phyloP scores from a whole-genome alignment of 1,140 invertebrate species.

The Pararge aegeria region DNA sequence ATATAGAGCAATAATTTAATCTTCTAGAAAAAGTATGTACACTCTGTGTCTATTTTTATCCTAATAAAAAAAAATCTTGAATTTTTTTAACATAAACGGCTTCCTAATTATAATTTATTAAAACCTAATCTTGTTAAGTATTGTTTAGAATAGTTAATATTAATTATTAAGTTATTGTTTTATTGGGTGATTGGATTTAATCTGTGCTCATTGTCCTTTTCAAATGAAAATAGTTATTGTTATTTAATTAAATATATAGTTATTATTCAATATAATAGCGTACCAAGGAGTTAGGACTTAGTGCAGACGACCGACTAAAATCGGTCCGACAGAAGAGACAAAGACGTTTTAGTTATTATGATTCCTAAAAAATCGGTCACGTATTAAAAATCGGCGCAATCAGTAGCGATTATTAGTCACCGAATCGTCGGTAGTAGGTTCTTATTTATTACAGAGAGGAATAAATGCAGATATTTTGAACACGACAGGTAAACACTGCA shows the following conservation, averaged over 20 bases:
- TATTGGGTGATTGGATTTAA: slow-evolving; percentile 15
- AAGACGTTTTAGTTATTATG: background rate
- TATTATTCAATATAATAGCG: background rate
- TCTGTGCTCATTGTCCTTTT: slow-evolving; percentile 21
- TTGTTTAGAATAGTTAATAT: slow-evolving; percentile 28
- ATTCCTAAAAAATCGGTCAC: background rate
- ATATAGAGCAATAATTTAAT: slow-evolving; percentile 70
- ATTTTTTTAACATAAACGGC: slow-evolving; percentile 49
- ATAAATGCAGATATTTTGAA: too few species aligned
- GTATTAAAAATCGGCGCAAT: too few species aligned
- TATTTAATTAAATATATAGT: slow-evolving; percentile 1
- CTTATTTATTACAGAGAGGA: too few species aligned
- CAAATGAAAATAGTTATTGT: slow-evolving; percentile 10
- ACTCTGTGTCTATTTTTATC: slow-evolving; percentile 70
- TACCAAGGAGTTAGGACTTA: background rate
- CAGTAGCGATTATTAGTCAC: too few species aligned
- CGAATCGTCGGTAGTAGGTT: too few species aligned
- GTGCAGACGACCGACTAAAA: background rate
- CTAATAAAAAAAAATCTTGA: slow-evolving; percentile 33
- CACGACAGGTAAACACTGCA: too few species aligned
- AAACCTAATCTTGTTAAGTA: slow-evolving; percentile 15
- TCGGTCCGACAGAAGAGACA: background rate
- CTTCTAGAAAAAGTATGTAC: slow-evolving; percentile 50
- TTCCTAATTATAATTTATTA: slow-evolving; percentile 19
- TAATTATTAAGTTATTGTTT: slow-evolving; percentile 28